Evolutionary conservation across 2,888 invertebrate genomes (phyloP).

Genomic region (Schrankia costaestrigalis): DNA sequence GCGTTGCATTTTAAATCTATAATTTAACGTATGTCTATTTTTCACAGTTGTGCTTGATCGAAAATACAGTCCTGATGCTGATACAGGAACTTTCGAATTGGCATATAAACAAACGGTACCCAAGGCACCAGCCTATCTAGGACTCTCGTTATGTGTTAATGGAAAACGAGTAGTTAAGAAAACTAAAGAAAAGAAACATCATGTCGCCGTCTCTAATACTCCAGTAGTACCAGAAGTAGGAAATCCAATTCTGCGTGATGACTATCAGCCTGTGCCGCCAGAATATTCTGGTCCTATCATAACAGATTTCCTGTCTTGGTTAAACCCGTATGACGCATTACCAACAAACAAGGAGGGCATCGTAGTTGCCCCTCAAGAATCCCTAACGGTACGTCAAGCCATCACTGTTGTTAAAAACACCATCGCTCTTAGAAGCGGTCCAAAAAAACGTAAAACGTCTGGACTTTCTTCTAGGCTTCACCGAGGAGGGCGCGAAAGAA

Average conservation of each 20-base stretch:
- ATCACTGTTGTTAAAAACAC: conserved; percentile 72
- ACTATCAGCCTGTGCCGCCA: conserved; percentile 60
- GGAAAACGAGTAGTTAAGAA: conserved; percentile 82
- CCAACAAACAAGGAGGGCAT: conserved; percentile 66
- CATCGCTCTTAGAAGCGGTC: conserved; percentile 53
- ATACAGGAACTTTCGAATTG: conserved; percentile 90
- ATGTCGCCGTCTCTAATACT: conserved; percentile 50
- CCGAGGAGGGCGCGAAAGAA: conserved; percentile 73
- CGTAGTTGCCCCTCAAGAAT: conserved; percentile 53
- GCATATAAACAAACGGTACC: conserved; percentile 89
- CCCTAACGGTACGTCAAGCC: conserved; percentile 74
- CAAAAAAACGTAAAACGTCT: conserved; percentile 76
- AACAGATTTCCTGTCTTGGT: conserved; percentile 84
- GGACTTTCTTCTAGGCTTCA: conserved; percentile 73
- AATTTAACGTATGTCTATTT: conserved; percentile 1
- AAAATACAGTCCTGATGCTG: conserved; percentile 85
- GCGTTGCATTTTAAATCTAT: no score
- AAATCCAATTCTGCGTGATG: conserved; percentile 30
- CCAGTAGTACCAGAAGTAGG: conserved; percentile 48
- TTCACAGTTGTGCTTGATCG: conserved; percentile 88
- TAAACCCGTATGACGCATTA: conserved; percentile 76
- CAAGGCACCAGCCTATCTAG: conserved; percentile 89
- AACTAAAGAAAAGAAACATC: conserved; percentile 60
- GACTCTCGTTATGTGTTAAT: conserved; percentile 85
- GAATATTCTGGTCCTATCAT: conserved; percentile 84